Percentiles rank a stretch among this genome's conserved stretches.
These are phyloP conservation scores for Zonitis immaculata DNA, from an alignment of 2,888 invertebrate species.

Conservation along the genomic window DNA sequence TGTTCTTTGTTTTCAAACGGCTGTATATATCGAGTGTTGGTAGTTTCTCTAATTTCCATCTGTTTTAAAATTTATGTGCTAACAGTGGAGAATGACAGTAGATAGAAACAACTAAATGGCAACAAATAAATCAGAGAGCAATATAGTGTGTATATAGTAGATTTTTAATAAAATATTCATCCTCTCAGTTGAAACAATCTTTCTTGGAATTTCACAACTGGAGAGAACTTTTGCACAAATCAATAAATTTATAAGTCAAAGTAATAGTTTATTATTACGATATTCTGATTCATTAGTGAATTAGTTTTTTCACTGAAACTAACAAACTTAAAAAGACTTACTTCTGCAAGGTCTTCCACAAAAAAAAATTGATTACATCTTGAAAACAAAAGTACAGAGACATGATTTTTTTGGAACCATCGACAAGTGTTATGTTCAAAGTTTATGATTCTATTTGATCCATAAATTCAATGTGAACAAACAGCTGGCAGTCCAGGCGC, in stretches of 20 bases:
- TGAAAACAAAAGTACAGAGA: too few relatives aligned
- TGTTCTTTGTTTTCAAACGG: neutral
- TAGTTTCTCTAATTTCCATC: conserved; percentile 27
- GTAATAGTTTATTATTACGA: neutral
- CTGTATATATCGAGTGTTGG: too few relatives aligned
- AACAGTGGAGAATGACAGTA: conserved; percentile 32
- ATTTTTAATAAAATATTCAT: conserved; percentile 31
- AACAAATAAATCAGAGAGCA: conserved; percentile 39
- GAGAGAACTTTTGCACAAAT: conserved; percentile 25
- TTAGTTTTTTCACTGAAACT: too few relatives aligned
- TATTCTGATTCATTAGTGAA: conserved; percentile 7
- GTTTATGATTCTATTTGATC: neutral
- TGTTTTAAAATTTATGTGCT: conserved; percentile 30
- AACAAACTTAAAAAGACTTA: too few relatives aligned
- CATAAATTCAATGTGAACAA: conserved; percentile 1
- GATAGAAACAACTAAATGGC: conserved; percentile 40
- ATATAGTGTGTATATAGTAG: conserved; percentile 36
- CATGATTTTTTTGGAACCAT: too few relatives aligned
- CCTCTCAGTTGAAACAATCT: conserved; percentile 33
- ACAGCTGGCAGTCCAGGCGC: conserved; percentile 15
- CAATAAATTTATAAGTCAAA: too few relatives aligned
- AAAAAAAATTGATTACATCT: too few relatives aligned
- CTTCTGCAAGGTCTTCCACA: too few relatives aligned
- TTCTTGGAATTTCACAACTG: conserved; percentile 35
- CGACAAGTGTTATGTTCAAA: neutral